Conservation (phyloP, 2,113 vertebrate genomes). For the Eulemur macaco region DNA sequence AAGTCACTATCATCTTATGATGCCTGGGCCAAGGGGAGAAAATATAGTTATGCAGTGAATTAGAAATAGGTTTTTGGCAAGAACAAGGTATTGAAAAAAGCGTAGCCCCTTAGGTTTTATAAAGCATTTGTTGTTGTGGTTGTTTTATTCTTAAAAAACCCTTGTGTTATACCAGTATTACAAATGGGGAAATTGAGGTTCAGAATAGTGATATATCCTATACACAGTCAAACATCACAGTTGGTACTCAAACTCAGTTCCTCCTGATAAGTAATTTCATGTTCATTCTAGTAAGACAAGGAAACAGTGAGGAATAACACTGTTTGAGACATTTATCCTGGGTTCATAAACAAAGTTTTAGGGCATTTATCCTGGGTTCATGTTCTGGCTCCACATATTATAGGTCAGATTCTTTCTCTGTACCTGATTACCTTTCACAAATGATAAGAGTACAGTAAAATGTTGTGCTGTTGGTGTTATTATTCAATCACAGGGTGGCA, state of each 20-base stretch:
- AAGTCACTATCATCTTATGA: neutral
- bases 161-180: neutral
- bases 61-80: neutral
- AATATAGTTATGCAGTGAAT: neutral
- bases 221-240: neutral
- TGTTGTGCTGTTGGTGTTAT: neutral
- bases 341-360: neutral
- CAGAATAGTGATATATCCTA: neutral
- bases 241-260: conserved; percentile 2
- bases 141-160: conserved; percentile 1
- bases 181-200: neutral
- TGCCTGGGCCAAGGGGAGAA: neutral
- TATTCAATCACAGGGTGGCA: neutral
- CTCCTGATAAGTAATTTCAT: neutral
- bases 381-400: neutral
- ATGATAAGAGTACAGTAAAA: conserved; percentile 27
- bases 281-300: neutral
- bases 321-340: neutral
- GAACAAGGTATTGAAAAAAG: neutral
- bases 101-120: neutral
- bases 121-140: neutral
- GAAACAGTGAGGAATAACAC: neutral
- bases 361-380: neutral
- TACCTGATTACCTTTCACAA: neutral
- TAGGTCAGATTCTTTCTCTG: neutral